Conservation (phyloP, 2,113 vertebrate genomes). For the Platysternon megacephalum region DNA sequence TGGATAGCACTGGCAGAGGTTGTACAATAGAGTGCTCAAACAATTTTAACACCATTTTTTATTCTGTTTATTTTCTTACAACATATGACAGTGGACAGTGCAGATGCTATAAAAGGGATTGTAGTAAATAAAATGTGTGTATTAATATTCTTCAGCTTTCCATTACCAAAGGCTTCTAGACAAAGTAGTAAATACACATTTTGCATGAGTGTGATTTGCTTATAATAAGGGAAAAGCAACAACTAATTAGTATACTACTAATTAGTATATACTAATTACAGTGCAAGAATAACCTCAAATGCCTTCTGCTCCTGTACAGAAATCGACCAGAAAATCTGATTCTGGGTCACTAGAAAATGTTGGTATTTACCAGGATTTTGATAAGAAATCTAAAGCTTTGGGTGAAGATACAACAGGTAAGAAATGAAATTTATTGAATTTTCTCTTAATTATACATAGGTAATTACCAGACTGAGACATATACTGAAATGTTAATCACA, state of each 20-base stretch:
- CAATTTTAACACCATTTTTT: neutral
- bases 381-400: slow-evolving; percentile 77
- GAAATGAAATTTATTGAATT: fast-evolving
- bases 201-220: neutral
- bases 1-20: neutral
- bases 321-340: slow-evolving; percentile 87
- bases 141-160: neutral
- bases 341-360: slow-evolving; percentile 81
- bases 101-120: neutral
- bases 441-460: neutral
- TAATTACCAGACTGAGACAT: neutral
- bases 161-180: neutral
- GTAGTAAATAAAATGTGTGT: neutral
- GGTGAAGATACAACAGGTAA: slow-evolving; percentile 78
- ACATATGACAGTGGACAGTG: neutral
- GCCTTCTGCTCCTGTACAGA: slow-evolving; percentile 74
- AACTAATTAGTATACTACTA: no score
- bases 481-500: neutral
- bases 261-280: neutral
- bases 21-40: neutral
- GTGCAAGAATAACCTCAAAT: neutral
- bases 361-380: slow-evolving; percentile 92
- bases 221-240: neutral
- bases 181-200: neutral
- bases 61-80: neutral